A percentile compares a stretch with the other conserved stretches of the same genome.
Conservation (phyloP, 1,140 invertebrate species). For the Drosophila nigrodunni region DNA sequence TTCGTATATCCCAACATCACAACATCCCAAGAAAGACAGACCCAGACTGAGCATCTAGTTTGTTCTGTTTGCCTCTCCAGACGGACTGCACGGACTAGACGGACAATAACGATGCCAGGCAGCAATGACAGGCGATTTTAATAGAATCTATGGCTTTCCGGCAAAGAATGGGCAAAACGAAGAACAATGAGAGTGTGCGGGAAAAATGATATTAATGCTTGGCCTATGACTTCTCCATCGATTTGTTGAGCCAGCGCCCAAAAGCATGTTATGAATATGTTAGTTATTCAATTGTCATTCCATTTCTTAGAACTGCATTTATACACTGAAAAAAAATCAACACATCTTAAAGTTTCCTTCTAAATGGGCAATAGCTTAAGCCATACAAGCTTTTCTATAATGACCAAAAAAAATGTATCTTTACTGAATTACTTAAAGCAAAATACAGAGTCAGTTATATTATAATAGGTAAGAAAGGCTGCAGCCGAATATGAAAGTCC, state of each 20-base stretch:
- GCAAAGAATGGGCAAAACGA: background rate
- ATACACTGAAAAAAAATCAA: background rate
- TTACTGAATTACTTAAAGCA: no score
- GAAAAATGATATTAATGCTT: slow-evolving; percentile 30
- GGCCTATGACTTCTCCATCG: slow-evolving; percentile 31
- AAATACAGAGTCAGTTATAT: no score
- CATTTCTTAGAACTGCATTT: background rate
- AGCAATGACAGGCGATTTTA: slow-evolving; percentile 81
- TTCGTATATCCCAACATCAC: no score
- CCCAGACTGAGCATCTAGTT: slow-evolving; percentile 12
- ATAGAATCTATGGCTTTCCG: slow-evolving; percentile 60
- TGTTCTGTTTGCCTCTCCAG: slow-evolving; percentile 11
- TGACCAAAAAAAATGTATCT: no score
- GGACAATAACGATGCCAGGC: slow-evolving; percentile 77
- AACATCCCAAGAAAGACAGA: slow-evolving; percentile 2
- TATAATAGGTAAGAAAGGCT: no score
- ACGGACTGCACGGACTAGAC: slow-evolving; percentile 42
- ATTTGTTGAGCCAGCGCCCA: slow-evolving; percentile 3
- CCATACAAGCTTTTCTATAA: no score
- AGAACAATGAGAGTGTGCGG: slow-evolving; percentile 36
- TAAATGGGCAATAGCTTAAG: no score
- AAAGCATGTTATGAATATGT: slow-evolving; percentile 34
- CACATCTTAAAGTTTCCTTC: no score
- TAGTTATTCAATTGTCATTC: slow-evolving; percentile 31
- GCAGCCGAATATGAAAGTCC: no score